Evolutionary conservation across 37 sponge, comb jelly and placozoan species (phyloP).

Genomic region (Haliclona indistincta): DNA sequence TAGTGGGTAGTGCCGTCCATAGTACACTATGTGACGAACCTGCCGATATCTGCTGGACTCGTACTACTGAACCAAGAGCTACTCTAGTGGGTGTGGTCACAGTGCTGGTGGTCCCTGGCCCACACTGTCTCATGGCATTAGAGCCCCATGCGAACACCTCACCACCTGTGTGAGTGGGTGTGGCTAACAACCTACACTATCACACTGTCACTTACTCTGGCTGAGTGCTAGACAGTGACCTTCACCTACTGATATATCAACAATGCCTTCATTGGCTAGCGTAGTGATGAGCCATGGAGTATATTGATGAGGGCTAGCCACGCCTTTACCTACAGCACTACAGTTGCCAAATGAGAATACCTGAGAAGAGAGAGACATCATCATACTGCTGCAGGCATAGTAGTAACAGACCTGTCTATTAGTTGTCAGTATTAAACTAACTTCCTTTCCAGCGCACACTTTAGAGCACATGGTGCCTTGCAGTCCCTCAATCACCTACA

Average conservation of each 20-base stretch:
- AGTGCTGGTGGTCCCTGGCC: conserved; percentile 68
- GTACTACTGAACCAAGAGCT: conserved; percentile 55
- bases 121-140: conserved; percentile 92
- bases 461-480: too few species aligned
- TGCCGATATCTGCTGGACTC: conserved; percentile 82
- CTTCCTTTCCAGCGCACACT: background rate
- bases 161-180: conserved; percentile 38
- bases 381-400: too few species aligned
- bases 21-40: conserved; percentile 89
- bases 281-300: conserved; percentile 68
- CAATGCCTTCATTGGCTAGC: conserved; percentile 62
- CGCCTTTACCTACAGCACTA: conserved; percentile 64
- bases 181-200: background rate
- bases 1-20: conserved; percentile 90
- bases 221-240: conserved; percentile 90
- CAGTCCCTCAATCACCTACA: too few species aligned
- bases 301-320: conserved; percentile 41
- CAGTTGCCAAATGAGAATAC: conserved; percentile 74
- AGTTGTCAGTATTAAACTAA: background rate
- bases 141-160: conserved; percentile 93
- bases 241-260: conserved; percentile 84
- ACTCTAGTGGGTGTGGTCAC: conserved; percentile 74
- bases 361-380: conserved; percentile 18
- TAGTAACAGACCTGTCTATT: background rate
- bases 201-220: conserved; percentile 51